Evolutionary conservation across 2,113 vertebrate genomes (phyloP), one percentile per base, ranked within the genome.

Genomic region (Anoplopoma fimbria): DNA sequence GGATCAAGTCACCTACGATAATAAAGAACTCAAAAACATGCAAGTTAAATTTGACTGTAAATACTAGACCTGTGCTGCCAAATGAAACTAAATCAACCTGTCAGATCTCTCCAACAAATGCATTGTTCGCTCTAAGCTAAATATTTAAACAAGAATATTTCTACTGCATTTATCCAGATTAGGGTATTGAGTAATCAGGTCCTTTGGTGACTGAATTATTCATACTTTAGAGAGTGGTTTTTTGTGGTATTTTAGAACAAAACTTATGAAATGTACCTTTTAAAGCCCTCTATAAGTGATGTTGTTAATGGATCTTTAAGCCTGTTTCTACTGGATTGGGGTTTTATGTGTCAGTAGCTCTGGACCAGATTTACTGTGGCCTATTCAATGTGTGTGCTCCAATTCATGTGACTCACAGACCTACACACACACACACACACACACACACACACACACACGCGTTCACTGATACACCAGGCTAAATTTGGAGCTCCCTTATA

Each of bases 401-500:
- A 63, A 23, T 75, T 87, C 40, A 79, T 75, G 77, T 87, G 85
- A 90, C 67, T 86, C 78, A 49, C 68, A 86, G 58, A 79, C 85
- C 42, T 69, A 84, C 69, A 81, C 77, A 83, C 74, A 81, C 67
- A 61, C n/a, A 69, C n/a, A n/a, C n/a, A n/a, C n/a, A 90, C 67
- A 84, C 78, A 49, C 68, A 86, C 53, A 79, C 85, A 38, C 67
- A 84, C 69, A 81, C 77, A 83, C 74, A 81, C 67, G 57, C n/a
- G 64, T 36, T 25, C 75, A 69, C 63, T 23, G 8, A 78, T 69
- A 74, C 5, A 7, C 29, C 14, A 13, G 2, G 67, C 78, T 85
- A 87, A 77, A 86, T 91, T 9, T 87, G 86, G 83, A 78, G 77
- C 65, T 77, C 21, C 87, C 82, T 86, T 82, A 79, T 87, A 90